phyloP scores from a whole-genome alignment of 2,888 invertebrate genomes.

The Pomacea canaliculata region DNA sequence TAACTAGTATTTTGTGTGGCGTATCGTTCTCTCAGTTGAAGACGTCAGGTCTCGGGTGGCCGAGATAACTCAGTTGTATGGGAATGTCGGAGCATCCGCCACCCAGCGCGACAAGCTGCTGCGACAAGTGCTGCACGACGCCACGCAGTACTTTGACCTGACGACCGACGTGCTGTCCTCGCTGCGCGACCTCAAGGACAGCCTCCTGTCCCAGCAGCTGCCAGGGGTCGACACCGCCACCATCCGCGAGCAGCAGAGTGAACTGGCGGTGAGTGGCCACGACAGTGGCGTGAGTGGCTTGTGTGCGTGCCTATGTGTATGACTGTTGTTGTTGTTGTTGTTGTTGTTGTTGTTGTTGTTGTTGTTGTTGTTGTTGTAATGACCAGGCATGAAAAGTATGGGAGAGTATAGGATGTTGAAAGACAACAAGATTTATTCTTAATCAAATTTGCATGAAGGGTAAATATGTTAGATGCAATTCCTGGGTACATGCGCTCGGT shows the following conservation, averaged over 20 bases:
- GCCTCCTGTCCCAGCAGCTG: conserved; percentile 65
- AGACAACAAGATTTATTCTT: neutral
- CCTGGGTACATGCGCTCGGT: too few relatives aligned
- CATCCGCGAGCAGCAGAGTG: conserved; percentile 66
- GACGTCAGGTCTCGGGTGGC: conserved; percentile 62
- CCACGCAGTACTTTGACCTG: conserved; percentile 61
- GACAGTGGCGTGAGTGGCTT: too few relatives aligned
- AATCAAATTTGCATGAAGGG: neutral
- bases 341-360: too few relatives aligned
- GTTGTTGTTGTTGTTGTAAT: too few relatives aligned
- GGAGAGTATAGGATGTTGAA: neutral
- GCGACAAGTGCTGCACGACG: conserved; percentile 54
- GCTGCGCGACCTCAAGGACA: conserved; percentile 66
- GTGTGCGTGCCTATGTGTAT: too few relatives aligned
- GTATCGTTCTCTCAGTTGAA: conserved; percentile 47
- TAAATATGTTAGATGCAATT: neutral
- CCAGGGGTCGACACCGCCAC: conserved; percentile 65
- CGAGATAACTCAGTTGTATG: conserved; percentile 56
- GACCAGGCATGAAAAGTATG: neutral
- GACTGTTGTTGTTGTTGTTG: too few relatives aligned
- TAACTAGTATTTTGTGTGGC: too few relatives aligned
- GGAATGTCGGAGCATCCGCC: conserved; percentile 49
- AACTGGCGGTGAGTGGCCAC: conserved; percentile 56
- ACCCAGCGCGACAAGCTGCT: conserved; percentile 53
- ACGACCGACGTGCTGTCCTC: conserved; percentile 61